Evolutionary conservation across 1,140 invertebrate genomes (phyloP).

Genomic region (Sinonovacula constricta): DNA sequence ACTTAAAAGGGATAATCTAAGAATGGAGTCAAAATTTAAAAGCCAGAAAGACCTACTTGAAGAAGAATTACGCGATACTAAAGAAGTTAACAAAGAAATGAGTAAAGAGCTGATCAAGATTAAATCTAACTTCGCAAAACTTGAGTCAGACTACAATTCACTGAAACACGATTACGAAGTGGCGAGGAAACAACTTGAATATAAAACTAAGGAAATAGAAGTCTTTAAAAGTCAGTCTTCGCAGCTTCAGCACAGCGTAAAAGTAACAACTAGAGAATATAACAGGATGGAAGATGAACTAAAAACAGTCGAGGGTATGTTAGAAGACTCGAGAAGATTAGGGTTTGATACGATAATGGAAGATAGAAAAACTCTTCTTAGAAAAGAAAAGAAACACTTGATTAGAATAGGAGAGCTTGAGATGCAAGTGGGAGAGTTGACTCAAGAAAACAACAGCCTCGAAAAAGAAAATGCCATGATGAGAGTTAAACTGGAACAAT

Average conservation of each 20-base stretch:
- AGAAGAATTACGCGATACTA: constrained; percentile 31
- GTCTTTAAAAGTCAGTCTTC: constrained; percentile 42
- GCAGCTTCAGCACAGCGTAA: constrained; percentile 10
- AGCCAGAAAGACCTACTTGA: constrained; percentile 42
- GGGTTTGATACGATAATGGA: constrained; percentile 40
- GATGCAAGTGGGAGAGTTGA: constrained; percentile 24
- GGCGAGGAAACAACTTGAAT: constrained; percentile 38
- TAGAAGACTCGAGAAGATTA: constrained; percentile 11
- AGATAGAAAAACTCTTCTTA: constrained; percentile 7
- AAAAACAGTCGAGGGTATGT: constrained; percentile 22
- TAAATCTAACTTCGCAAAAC: constrained; percentile 34
- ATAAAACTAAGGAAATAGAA: constrained; percentile 35
- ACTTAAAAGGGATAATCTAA: constrained; percentile 43
- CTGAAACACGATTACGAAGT: constrained; percentile 40
- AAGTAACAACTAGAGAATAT: constrained; percentile 15
- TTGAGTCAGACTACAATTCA: constrained; percentile 29
- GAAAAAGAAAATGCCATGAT: constrained; percentile 26
- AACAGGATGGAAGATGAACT: constrained; percentile 44
- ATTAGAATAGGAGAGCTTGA: constrained; percentile 24
- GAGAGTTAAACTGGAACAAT: constrained; percentile 19
- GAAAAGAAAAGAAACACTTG: constrained; percentile 39
- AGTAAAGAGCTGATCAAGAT: constrained; percentile 40
- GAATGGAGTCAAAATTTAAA: constrained; percentile 49
- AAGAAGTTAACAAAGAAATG: constrained; percentile 42
- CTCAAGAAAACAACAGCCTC: constrained; percentile 16